Conservation (phyloP, 1,140 invertebrate species). For the Harlomillsia oculata region DNA sequence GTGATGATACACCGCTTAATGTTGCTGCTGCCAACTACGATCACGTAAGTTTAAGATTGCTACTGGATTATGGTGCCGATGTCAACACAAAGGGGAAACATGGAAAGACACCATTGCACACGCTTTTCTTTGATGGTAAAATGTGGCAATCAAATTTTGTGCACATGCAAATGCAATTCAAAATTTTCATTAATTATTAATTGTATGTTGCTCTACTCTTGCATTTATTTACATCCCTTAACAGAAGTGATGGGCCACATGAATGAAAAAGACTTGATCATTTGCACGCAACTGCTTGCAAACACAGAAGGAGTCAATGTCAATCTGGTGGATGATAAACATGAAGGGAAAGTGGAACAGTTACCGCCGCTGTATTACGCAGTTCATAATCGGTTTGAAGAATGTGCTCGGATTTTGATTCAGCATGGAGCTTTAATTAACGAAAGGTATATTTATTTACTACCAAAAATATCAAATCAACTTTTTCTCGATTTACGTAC, state of each 20-base stretch:
- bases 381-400: slow-evolving; percentile 7
- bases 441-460: slow-evolving; percentile 3
- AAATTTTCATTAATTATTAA: too few relatives aligned
- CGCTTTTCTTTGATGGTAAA: too few relatives aligned
- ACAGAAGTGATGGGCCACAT: too few relatives aligned
- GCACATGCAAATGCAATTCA: too few relatives aligned
- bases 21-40: too few relatives aligned
- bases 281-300: slow-evolving; percentile 16
- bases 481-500: not conserved
- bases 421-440: slow-evolving; percentile 13
- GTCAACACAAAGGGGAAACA: not conserved
- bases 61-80: not conserved
- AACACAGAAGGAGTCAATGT: slow-evolving; percentile 40
- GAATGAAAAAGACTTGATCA: too few relatives aligned
- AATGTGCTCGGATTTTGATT: slow-evolving; percentile 8
- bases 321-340: slow-evolving; percentile 40
- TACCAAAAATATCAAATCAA: not conserved
- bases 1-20: too few relatives aligned
- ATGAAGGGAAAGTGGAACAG: too few relatives aligned
- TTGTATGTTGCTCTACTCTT: too few relatives aligned
- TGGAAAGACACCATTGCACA: not conserved
- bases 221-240: too few relatives aligned
- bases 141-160: too few relatives aligned
- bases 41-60: not conserved
- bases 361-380: slow-evolving; percentile 41